A percentile compares a stretch with the other conserved stretches of the same genome.
Conservation (phyloP, 2,888 invertebrate species). For the Melinaea menophilus region DNA sequence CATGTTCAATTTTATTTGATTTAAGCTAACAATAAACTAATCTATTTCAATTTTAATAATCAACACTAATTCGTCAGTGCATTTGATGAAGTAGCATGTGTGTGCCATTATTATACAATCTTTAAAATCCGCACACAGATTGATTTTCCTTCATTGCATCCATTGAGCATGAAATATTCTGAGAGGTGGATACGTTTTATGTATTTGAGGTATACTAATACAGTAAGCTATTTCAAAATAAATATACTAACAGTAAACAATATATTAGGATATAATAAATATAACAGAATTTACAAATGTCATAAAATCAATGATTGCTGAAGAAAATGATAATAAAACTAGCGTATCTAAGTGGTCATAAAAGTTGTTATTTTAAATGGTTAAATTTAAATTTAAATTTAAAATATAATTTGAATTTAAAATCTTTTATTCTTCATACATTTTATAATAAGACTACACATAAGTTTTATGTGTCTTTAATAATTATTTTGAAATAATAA, state of each 20-base stretch:
- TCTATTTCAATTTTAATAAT: conserved; percentile 1
- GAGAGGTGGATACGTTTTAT: conserved; percentile 14
- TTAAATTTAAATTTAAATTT: too few species aligned
- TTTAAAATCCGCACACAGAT: conserved; percentile 45
- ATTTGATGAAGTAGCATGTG: conserved; percentile 24
- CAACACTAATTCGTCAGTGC: conserved; percentile 11
- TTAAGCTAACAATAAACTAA: background rate
- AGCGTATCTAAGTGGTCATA: conserved; percentile 30
- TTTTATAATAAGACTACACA: too few species aligned
- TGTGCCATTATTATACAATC: conserved; percentile 41
- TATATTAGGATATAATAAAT: too few species aligned
- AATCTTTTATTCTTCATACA: too few species aligned
- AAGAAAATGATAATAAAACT: conserved; percentile 33
- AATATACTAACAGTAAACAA: too few species aligned
- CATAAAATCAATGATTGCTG: conserved; percentile 27
- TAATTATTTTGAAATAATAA: too few species aligned
- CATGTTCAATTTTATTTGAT: background rate
- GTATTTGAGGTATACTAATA: background rate
- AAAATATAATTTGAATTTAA: too few species aligned
- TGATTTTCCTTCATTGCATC: conserved; percentile 38
- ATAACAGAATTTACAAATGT: background rate
- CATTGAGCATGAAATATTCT: conserved; percentile 28
- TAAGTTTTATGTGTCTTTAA: too few species aligned
- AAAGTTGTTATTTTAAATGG: conserved; percentile 18
- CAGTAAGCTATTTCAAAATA: background rate